These are phyloP conservation scores for Odontamblyopus lacepedii DNA, from an alignment of 2,797 vertebrate species.

Conservation along the genomic window DNA sequence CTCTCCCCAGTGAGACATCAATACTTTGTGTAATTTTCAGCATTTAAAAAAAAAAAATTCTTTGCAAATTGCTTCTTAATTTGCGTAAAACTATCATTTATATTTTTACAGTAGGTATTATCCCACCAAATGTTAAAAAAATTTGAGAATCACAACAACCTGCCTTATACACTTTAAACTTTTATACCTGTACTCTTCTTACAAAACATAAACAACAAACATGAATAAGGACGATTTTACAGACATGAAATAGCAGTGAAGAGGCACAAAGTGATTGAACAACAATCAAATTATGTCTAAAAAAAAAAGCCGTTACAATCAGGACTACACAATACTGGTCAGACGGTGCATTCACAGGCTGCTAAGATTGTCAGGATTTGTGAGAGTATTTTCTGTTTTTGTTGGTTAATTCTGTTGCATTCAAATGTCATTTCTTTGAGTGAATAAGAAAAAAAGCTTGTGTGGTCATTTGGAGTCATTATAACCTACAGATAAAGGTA, in stretches of 20 bases:
- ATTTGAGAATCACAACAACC: no score
- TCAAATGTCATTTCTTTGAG: not conserved
- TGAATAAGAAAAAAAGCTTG: not conserved
- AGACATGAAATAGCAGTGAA: conserved; percentile 12
- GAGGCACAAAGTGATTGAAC: conserved; percentile 46
- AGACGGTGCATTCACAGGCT: not conserved
- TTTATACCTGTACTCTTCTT: no score
- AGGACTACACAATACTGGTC: conserved; percentile 42
- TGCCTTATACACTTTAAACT: no score
- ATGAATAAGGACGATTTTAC: not conserved
- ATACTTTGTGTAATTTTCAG: no score
- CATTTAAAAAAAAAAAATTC: no score
- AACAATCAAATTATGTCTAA: conserved; percentile 9
- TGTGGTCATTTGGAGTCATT: not conserved
- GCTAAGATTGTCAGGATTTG: not conserved
- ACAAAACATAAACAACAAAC: no score
- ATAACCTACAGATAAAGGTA: not conserved
- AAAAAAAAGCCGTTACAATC: conserved; percentile 3
- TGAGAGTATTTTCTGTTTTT: not conserved
- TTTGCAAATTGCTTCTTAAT: no score
- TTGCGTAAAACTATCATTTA: no score
- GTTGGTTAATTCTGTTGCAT: not conserved
- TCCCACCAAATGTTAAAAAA: no score
- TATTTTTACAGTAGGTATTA: no score
- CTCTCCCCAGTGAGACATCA: no score